Evolutionary conservation across 1,140 invertebrate species (phyloP).

Genomic region (Micrasema longulum): DNA sequence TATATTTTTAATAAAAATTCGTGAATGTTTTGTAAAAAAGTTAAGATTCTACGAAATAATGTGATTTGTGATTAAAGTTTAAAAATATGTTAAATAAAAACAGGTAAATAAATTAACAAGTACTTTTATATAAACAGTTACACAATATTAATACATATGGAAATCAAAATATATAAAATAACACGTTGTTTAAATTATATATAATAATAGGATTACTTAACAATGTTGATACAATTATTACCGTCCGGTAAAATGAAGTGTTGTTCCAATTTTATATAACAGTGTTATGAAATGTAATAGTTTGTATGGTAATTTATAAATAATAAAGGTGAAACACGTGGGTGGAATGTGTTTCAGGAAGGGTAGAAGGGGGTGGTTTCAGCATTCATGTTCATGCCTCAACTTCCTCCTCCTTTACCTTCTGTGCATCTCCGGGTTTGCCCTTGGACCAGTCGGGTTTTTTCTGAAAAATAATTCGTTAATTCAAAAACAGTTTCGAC

Average conservation of each 20-base stretch:
- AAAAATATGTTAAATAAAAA: constrained; percentile 24
- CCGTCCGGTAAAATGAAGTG: constrained; percentile 22
- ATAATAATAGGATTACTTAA: constrained; percentile 34
- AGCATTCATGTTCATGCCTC: constrained; percentile 76
- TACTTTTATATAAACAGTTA: constrained; percentile 47
- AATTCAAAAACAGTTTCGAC: background rate
- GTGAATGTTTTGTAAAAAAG: constrained; percentile 23
- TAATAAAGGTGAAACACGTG: constrained; percentile 49
- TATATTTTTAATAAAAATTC: constrained; percentile 1
- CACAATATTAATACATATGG: constrained; percentile 45
- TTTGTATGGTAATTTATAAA: constrained; percentile 41
- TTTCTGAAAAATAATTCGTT: constrained; percentile 75
- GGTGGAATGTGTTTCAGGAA: constrained; percentile 54
- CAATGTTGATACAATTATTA: constrained; percentile 38
- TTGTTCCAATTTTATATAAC: constrained; percentile 36
- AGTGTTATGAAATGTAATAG: constrained; percentile 46
- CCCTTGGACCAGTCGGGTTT: constrained; percentile 93
- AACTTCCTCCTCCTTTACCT: constrained; percentile 89
- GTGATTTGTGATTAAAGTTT: background rate
- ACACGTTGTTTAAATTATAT: constrained; percentile 40
- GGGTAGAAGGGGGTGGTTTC: constrained; percentile 45
- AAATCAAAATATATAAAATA: constrained; percentile 42
- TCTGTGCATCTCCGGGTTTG: constrained; percentile 83
- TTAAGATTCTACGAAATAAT: background rate
- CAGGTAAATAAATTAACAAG: constrained; percentile 31